Evolutionary conservation across 2,113 vertebrate genomes (phyloP), one percentile per base, ranked within the genome.

Genomic region (Pterocles orientalis): DNA sequence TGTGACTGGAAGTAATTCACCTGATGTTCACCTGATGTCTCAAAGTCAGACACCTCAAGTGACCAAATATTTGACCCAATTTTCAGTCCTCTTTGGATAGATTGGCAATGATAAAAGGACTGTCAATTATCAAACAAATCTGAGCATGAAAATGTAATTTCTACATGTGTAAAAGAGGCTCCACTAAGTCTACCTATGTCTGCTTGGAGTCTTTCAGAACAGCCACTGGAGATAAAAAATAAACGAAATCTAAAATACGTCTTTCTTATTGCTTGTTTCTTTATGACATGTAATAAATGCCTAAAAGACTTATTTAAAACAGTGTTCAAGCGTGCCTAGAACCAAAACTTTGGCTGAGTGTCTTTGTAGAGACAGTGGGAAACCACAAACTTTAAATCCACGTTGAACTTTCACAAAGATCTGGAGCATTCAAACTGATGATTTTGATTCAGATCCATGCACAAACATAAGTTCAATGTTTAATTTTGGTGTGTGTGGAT

Each of bases 401-500:
- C 23, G 25, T 36, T 91, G 82, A 96, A 66, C 6, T 92, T 97
- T 90, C 71, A 21, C 34, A 71, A 86, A 58, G 68, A 92, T 91
- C 21, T 77, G 60, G 62, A 93, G 50, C 51, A 41, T 73, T 77
- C 56, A 70, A 2, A 64, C 4, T 60, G 75, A 90, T 73, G 68
- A 80, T 90, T 96, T 97, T 95, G 79, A 86, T 92, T 92, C 51
- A 90, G 23, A 78, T 95, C 70, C 75, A 83, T 62, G 51, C 54
- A 26, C 31, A 73, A 83, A 72, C 79, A 43, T 90, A 90, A 94
- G 60, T 60, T 81, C 39, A 86, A 7, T 78, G 51, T 78, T 86
- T 71, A 76, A 95, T 88, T 95, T 90, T 70, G 45, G 50, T 14
- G 18, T 78, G 9, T 86, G 47, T 14, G 50, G 0, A 0, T 3